Evolutionary conservation across 1,140 invertebrate genomes (phyloP).

Genomic region (Diabrotica undecimpunctata): DNA sequence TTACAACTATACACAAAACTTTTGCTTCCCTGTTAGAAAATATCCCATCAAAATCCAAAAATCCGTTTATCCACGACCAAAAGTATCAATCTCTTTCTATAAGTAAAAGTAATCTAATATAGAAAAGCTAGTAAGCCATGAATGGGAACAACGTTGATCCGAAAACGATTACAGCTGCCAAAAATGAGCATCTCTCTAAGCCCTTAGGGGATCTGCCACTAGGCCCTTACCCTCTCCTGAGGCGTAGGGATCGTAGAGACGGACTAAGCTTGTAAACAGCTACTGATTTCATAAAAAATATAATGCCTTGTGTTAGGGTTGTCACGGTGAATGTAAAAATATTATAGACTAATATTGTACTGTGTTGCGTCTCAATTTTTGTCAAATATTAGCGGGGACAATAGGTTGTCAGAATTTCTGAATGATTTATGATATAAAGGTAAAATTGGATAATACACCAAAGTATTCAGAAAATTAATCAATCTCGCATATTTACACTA

Average conservation of each 20-base stretch:
- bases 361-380: too few species aligned
- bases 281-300: too few species aligned
- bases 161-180: conserved; percentile 50
- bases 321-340: too few species aligned
- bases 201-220: conserved; percentile 7
- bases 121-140: conserved; percentile 41
- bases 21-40: background rate
- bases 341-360: too few species aligned
- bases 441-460: too few species aligned
- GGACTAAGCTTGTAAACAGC: background rate
- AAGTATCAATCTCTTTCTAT: conserved; percentile 21
- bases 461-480: too few species aligned
- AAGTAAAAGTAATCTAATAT: conserved; percentile 46
- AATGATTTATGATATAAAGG: too few species aligned
- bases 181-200: conserved; percentile 44
- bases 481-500: too few species aligned
- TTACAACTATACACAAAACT: background rate
- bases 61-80: conserved; percentile 9
- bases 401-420: too few species aligned
- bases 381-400: too few species aligned
- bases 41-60: conserved; percentile 4
- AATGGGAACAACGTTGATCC: conserved; percentile 49
- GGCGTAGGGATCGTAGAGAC: background rate
- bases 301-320: too few species aligned
- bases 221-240: background rate